Evolutionary conservation across 2,113 vertebrate species (phyloP).

Genomic region (Dromiciops gliroides): DNA sequence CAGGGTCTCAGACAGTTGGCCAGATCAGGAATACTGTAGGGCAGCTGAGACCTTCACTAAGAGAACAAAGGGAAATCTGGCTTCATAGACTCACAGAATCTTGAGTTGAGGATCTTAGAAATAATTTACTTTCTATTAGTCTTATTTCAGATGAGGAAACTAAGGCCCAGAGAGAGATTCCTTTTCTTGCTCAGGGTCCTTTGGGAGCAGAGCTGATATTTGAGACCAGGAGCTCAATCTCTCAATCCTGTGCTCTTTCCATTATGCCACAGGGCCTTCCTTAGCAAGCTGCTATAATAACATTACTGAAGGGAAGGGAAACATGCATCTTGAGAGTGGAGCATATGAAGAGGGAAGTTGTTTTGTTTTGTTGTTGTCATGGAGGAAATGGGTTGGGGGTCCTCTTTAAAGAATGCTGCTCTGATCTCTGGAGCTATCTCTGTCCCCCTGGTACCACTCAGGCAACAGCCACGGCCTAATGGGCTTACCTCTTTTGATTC

Average conservation of each 20-base stretch:
- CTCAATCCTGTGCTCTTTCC: neutral
- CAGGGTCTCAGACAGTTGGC: neutral
- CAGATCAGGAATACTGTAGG: neutral
- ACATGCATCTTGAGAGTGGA: too few species aligned
- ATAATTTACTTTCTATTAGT: neutral
- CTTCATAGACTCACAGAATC: neutral
- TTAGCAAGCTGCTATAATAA: neutral
- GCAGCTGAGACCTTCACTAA: neutral
- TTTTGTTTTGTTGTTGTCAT: too few species aligned
- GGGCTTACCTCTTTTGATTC: too few species aligned
- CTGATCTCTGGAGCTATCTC: too few species aligned
- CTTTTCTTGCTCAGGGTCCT: neutral
- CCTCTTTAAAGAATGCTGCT: too few species aligned
- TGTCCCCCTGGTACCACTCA: too few species aligned
- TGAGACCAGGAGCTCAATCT: neutral
- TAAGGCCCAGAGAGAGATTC: neutral
- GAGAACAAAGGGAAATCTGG: neutral
- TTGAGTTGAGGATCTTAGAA: neutral
- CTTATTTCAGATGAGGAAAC: neutral
- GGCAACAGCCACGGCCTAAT: too few species aligned
- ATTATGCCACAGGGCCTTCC: neutral
- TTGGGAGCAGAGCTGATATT: neutral
- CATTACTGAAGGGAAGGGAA: too few species aligned
- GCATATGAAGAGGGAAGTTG: too few species aligned
- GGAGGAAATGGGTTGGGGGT: too few species aligned